Percentiles rank a stretch among this genome's conserved stretches.
Evolutionary conservation across 2,113 vertebrate genomes (phyloP).

Genomic region (Apus apus): DNA sequence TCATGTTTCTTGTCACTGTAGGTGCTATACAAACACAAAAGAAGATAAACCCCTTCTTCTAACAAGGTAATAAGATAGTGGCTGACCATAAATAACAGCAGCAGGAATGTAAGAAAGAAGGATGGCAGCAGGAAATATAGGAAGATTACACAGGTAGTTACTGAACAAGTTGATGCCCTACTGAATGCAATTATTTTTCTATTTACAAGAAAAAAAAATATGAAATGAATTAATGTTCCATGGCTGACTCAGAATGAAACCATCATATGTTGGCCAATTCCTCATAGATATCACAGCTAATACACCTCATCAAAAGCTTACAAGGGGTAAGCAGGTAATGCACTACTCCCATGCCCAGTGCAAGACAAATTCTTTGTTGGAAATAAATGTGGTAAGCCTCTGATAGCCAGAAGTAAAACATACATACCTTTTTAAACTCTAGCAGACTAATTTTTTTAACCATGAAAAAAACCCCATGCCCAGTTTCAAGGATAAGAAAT

Average conservation of each 20-base stretch:
- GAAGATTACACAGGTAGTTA: constrained; percentile 21
- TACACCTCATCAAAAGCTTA: background rate
- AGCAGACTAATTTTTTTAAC: background rate
- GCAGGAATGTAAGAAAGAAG: background rate
- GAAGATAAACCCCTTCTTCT: background rate
- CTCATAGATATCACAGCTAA: background rate
- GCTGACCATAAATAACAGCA: constrained; percentile 20
- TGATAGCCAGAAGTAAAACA: background rate
- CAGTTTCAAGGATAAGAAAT: background rate
- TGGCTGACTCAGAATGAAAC: background rate
- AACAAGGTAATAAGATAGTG: constrained; percentile 21
- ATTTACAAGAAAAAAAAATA: constrained; percentile 17
- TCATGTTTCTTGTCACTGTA: background rate
- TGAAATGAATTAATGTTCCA: background rate
- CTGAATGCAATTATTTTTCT: background rate
- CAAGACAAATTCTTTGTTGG: background rate
- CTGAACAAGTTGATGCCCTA: background rate
- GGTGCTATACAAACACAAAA: background rate
- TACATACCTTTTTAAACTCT: background rate
- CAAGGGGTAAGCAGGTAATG: background rate
- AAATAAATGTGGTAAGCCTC: background rate
- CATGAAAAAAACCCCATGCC: background rate
- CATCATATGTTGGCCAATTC: background rate
- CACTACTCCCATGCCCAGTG: background rate
- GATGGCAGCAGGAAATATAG: background rate